These are phyloP conservation scores for Galagoides demidoff DNA, from an alignment of 2,797 vertebrate species.

Conservation along the genomic window DNA sequence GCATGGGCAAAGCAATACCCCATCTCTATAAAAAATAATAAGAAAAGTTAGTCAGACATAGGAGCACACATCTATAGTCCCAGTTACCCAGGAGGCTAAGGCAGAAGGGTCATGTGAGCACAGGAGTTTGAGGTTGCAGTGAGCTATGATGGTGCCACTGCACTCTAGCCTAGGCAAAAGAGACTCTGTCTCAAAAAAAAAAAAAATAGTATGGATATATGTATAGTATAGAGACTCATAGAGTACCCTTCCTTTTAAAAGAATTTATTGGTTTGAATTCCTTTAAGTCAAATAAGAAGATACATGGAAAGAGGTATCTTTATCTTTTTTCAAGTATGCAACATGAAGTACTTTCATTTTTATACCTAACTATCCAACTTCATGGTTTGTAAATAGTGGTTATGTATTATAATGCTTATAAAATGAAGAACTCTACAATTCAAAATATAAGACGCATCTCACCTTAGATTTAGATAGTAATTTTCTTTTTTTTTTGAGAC, in stretches of 20 bases:
- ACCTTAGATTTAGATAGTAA: conserved; percentile 9
- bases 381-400: conserved; percentile 83
- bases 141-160: not conserved
- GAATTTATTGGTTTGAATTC: conserved; percentile 30
- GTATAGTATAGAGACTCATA: not conserved
- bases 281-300: conserved; percentile 53
- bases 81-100: not conserved
- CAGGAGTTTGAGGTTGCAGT: not conserved
- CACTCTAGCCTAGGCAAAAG: not conserved
- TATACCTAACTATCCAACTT: conserved; percentile 84
- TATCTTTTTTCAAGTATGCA: conserved; percentile 53
- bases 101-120: not conserved
- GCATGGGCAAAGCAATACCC: not conserved
- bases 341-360: conserved; percentile 82
- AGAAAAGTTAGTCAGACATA: not conserved
- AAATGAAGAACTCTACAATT: conserved; percentile 42
- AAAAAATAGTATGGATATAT: not conserved
- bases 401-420: conserved; percentile 39
- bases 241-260: conserved; percentile 41
- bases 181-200: not conserved
- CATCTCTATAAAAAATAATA: not conserved
- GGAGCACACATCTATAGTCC: not conserved
- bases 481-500: not conserved
- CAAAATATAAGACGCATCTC: conserved; percentile 40
- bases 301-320: conserved; percentile 35